Evolutionary conservation across 2,797 vertebrate genomes (phyloP).

Genomic region (Leuciscus waleckii): DNA sequence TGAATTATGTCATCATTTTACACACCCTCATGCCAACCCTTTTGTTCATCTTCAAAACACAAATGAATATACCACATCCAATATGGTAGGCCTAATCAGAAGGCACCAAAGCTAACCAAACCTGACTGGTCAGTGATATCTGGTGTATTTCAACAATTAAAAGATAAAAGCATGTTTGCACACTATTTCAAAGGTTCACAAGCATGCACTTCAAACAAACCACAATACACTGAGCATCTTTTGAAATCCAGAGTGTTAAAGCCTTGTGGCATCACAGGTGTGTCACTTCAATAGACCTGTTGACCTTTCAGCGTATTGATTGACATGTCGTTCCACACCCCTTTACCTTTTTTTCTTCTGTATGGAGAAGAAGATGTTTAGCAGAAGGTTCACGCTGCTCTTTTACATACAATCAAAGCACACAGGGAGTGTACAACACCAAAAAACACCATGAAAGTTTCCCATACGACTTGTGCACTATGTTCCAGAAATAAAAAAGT

Average conservation of each 20-base stretch:
- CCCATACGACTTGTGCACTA: not conserved
- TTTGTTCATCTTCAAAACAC: not conserved
- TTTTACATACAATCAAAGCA: constrained; percentile 7
- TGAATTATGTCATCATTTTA: not conserved
- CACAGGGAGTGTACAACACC: not conserved
- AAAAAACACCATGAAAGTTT: not conserved
- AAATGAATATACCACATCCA: constrained; percentile 2
- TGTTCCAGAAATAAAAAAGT: not conserved
- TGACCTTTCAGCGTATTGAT: constrained; percentile 2
- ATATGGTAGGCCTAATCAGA: not conserved
- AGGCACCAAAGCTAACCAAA: not conserved
- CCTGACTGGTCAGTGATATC: not conserved
- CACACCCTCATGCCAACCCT: not conserved
- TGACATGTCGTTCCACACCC: not conserved
- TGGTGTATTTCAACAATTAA: constrained; percentile 18
- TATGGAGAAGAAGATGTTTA: not conserved
- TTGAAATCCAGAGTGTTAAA: constrained; percentile 18
- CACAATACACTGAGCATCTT: constrained; percentile 14
- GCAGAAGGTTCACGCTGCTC: not conserved
- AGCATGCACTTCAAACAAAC: constrained; percentile 27
- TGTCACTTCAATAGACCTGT: constrained; percentile 17
- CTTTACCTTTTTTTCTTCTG: not conserved
- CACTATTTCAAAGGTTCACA: not conserved
- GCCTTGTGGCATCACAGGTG: constrained; percentile 33
- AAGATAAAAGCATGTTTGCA: constrained; percentile 11